Conservation (phyloP, 1,140 invertebrate species). For the Lasaia peninsularis region DNA sequence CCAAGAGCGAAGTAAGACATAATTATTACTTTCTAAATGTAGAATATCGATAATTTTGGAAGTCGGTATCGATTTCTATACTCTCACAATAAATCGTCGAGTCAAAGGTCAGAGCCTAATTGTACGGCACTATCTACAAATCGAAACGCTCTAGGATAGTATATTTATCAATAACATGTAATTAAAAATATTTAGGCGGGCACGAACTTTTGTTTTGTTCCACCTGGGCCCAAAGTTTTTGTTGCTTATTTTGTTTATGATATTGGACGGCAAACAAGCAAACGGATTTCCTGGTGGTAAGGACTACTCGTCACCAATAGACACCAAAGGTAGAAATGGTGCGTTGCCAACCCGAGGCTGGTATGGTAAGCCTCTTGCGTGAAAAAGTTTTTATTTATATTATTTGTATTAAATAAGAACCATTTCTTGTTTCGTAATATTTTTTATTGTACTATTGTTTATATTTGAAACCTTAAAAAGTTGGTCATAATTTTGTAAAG, state of each 20-base stretch:
- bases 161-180: conserved; percentile 74
- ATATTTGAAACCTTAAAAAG: too few species aligned
- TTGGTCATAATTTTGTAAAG: too few species aligned
- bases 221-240: conserved; percentile 9
- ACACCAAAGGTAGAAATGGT: too few species aligned
- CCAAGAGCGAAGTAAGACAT: background rate
- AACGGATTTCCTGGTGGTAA: too few species aligned
- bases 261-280: too few species aligned
- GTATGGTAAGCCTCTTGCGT: too few species aligned
- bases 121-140: conserved; percentile 62
- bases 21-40: conserved; percentile 6
- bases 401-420: too few species aligned
- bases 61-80: conserved; percentile 44
- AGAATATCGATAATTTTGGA: conserved; percentile 13
- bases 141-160: conserved; percentile 54
- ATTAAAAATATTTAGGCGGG: conserved; percentile 73
- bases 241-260: background rate
- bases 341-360: too few species aligned
- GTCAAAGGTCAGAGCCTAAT: conserved; percentile 70
- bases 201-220: conserved; percentile 20
- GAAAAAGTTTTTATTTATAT: background rate
- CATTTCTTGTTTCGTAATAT: too few species aligned
- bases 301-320: too few species aligned
- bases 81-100: conserved; percentile 66
- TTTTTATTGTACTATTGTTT: too few species aligned